phyloP scores from a whole-genome alignment of 2,797 vertebrate species.

The Jordanella pulchra region DNA sequence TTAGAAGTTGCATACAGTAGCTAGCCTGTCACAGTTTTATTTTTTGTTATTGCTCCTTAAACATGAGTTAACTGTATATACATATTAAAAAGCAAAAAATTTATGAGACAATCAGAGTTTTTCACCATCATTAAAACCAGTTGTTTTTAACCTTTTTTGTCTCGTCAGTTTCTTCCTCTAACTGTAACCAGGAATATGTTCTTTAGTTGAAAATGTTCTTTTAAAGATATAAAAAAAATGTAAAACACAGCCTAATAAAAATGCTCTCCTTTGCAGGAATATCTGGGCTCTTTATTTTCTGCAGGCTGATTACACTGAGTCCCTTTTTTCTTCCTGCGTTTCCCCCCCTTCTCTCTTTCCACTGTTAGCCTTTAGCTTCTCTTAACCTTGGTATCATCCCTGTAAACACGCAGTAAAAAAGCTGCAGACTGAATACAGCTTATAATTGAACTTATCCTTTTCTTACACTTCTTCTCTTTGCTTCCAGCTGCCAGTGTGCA shows the following conservation, averaged over 20 bases:
- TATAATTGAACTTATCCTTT: slow-evolving; percentile 55
- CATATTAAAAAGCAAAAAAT: background rate
- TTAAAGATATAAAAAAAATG: background rate
- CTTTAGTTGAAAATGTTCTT: slow-evolving; percentile 1
- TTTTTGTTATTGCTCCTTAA: background rate
- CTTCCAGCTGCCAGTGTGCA: slow-evolving; percentile 17
- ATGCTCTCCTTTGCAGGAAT: background rate
- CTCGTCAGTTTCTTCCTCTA: background rate
- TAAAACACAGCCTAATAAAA: background rate
- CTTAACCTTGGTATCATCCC: slow-evolving; percentile 28
- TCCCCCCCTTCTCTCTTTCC: slow-evolving; percentile 25
- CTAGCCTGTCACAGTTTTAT: background rate
- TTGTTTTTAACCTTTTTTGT: background rate
- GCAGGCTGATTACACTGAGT: slow-evolving; percentile 30
- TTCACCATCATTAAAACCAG: background rate
- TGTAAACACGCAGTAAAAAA: slow-evolving; percentile 40
- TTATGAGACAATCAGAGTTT: background rate
- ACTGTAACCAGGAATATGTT: background rate
- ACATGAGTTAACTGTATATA: background rate
- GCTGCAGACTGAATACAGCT: slow-evolving; percentile 27
- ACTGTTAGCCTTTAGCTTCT: slow-evolving; percentile 21
- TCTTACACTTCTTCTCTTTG: slow-evolving; percentile 42
- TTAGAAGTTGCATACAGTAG: background rate
- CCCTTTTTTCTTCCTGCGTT: slow-evolving; percentile 32
- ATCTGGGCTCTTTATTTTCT: slow-evolving; percentile 20